Conservation (phyloP, 2,797 vertebrate genomes). For the Rhabdomys pumilio region DNA sequence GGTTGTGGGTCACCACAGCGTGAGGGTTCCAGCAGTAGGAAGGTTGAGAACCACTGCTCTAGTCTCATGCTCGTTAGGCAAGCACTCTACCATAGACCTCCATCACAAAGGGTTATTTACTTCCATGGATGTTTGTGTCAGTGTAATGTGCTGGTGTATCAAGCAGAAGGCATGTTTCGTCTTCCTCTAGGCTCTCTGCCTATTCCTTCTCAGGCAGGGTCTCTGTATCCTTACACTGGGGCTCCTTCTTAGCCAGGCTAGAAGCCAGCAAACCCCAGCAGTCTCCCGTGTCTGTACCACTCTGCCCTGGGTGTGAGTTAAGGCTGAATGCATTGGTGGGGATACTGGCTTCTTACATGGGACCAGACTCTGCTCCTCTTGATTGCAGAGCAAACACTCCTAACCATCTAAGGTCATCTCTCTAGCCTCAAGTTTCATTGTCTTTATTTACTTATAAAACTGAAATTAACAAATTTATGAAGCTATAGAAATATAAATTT, state of each 20-base stretch:
- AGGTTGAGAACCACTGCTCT: not conserved
- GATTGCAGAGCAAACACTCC: not conserved
- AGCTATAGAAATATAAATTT: not conserved
- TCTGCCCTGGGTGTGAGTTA: not conserved
- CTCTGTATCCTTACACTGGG: not conserved
- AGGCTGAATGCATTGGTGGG: not conserved
- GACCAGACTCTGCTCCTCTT: not conserved
- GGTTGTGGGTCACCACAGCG: not conserved
- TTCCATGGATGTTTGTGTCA: not conserved
- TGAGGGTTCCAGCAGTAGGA: not conserved
- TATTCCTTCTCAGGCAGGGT: not conserved
- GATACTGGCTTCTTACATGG: not conserved
- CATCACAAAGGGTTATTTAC: not conserved
- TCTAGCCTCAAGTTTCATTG: not conserved
- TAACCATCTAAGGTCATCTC: too few species aligned
- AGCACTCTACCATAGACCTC: not conserved
- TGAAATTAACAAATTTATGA: constrained; percentile 34
- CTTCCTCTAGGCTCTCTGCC: not conserved
- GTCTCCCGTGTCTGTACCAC: not conserved
- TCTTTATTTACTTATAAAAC: constrained; percentile 43
- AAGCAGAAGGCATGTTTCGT: not conserved
- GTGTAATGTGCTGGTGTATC: not conserved
- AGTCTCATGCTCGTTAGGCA: not conserved
- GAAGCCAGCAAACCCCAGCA: not conserved
- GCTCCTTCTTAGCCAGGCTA: not conserved